phyloP scores from a whole-genome alignment of 2,888 invertebrate species.

The Rotaria macrura region DNA sequence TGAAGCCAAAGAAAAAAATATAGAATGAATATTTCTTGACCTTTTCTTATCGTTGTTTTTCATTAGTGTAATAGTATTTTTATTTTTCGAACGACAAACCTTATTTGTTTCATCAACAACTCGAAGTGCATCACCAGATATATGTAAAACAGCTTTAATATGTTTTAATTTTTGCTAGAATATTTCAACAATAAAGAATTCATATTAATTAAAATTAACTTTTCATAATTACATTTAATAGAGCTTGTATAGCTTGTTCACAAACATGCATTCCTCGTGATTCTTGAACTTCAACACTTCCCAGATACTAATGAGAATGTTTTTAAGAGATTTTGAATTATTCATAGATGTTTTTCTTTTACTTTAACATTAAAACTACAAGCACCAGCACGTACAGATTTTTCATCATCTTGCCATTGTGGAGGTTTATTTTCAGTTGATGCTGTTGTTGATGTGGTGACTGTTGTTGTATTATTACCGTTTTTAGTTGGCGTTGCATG shows the following conservation, averaged over 20 bases:
- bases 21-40: neutral
- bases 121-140: conserved; percentile 70
- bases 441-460: neutral
- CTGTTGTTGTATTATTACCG: neutral
- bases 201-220: neutral
- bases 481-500: neutral
- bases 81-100: conserved; percentile 36
- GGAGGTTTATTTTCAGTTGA: conserved; percentile 57
- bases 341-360: neutral
- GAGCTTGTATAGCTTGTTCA: conserved; percentile 91
- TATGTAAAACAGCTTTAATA: conserved; percentile 52
- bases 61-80: too few species aligned
- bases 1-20: neutral
- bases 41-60: too few species aligned
- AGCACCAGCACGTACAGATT: conserved; percentile 82
- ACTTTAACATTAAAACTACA: conserved; percentile 90
- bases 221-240: conserved; percentile 60
- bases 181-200: neutral
- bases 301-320: conserved; percentile 62
- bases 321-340: neutral
- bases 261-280: conserved; percentile 98
- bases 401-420: conserved; percentile 95
- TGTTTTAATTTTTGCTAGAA: conserved; percentile 37
- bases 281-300: conserved; percentile 97
- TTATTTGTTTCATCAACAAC: conserved; percentile 98